Conservation (phyloP, 2,797 vertebrate genomes). For the Botia kubotai region DNA sequence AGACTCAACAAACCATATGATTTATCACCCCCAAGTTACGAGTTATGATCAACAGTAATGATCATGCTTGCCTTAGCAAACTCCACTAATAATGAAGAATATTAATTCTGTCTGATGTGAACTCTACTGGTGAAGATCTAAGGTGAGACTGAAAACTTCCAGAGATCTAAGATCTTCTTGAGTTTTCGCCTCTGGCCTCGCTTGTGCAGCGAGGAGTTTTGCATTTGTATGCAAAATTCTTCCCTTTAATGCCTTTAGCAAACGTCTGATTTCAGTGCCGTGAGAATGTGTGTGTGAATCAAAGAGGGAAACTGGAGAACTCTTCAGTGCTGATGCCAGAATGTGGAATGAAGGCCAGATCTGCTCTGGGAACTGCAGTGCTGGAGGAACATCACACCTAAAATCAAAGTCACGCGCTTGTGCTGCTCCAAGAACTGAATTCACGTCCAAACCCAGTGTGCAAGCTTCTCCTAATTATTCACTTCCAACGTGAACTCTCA, state of each 20-base stretch:
- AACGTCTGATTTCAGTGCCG: conserved; percentile 2
- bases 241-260: conserved; percentile 26
- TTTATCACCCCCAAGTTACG: too few relatives aligned
- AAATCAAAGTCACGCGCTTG: background rate
- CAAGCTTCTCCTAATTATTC: background rate
- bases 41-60: too few relatives aligned
- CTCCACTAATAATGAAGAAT: background rate
- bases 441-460: background rate
- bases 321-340: conserved; percentile 11
- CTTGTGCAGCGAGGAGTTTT: background rate
- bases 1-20: too few relatives aligned
- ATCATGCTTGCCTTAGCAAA: too few relatives aligned
- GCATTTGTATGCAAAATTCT: background rate
- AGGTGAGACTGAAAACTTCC: background rate
- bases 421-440: background rate
- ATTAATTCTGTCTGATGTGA: background rate
- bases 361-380: conserved; percentile 11
- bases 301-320: background rate
- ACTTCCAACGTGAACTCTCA: background rate
- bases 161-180: background rate
- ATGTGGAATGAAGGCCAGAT: conserved; percentile 1
- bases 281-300: conserved; percentile 5
- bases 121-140: background rate
- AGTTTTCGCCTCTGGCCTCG: background rate
- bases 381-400: conserved; percentile 17